These are phyloP conservation scores for Aplochiton taeniatus DNA, from an alignment of 2,797 vertebrate species.

Conservation along the genomic window DNA sequence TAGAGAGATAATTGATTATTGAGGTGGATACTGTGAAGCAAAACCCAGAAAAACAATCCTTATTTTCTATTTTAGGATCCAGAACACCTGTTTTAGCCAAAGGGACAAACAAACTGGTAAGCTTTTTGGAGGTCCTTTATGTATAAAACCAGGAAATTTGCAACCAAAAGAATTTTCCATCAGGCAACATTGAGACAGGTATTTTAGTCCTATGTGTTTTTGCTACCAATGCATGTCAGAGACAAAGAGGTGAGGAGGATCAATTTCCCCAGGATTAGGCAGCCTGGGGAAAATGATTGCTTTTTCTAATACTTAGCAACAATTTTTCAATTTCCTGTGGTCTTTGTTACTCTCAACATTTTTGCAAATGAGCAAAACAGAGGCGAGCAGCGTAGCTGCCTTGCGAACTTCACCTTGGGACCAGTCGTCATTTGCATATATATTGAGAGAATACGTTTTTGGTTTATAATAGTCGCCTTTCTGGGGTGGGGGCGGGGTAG, in stretches of 20 bases:
- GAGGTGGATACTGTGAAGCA: slow-evolving; percentile 20
- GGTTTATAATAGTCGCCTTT: slow-evolving; percentile 81
- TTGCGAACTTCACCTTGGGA: slow-evolving; percentile 81
- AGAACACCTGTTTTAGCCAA: slow-evolving; percentile 57
- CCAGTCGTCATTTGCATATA: slow-evolving; percentile 86
- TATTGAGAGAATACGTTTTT: slow-evolving; percentile 90
- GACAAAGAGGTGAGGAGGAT: slow-evolving; percentile 67
- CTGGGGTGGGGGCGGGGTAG: slow-evolving; percentile 56
- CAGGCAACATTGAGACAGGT: slow-evolving; percentile 51
- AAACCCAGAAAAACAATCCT: slow-evolving; percentile 45
- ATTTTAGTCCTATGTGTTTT: slow-evolving; percentile 65
- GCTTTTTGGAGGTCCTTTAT: slow-evolving; percentile 28
- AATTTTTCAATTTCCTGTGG: slow-evolving; percentile 82
- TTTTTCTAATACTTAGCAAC: slow-evolving; percentile 81
- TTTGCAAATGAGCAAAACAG: slow-evolving; percentile 82
- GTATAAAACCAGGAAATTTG: slow-evolving; percentile 49
- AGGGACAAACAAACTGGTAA: slow-evolving; percentile 45
- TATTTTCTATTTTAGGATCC: slow-evolving; percentile 52
- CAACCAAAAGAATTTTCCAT: slow-evolving; percentile 65
- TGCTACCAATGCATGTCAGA: slow-evolving; percentile 61
- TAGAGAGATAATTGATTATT: slow-evolving; percentile 25
- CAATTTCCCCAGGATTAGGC: slow-evolving; percentile 79
- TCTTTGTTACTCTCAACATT: slow-evolving; percentile 79
- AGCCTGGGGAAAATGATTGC: slow-evolving; percentile 78
- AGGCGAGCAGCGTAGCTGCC: slow-evolving; percentile 70